Evolutionary conservation across 2,797 vertebrate species (phyloP), one percentile per base, ranked within the genome.

Genomic region (Selene dorsalis): DNA sequence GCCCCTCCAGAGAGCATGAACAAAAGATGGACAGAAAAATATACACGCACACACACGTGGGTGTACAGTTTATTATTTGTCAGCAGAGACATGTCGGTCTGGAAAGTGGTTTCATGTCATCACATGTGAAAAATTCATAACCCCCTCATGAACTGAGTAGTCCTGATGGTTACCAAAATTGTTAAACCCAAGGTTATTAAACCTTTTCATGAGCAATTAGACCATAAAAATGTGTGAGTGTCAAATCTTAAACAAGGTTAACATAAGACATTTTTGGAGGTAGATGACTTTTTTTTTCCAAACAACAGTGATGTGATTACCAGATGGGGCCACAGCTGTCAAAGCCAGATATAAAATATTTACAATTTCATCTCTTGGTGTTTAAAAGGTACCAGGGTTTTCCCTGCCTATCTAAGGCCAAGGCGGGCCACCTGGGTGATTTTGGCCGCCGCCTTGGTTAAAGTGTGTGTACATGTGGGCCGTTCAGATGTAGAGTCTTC

Each of bases 141-240:
- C 77, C 79, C 68, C 60, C 12, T 28, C 9, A 3, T 69, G 65
- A 83, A 55, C 78, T 74, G 39, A 56, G 53, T 48, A 17, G 62
- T 32, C 30, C 50, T 64, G 22, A 70, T 28, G 38, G 18, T 53
- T 53, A 60, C 53, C 35, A 39, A 60, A 50, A 63, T 62, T 32
- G 59, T 83, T 80, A 32, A 66, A 79, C 41, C 45, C 50, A 50
- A 28, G 1, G 39, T 86, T 71, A 61, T 66, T 47, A 69, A 84
- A 81, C 41, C 8, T 71, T 89, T 87, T 85, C 70, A 78, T 52
- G 52, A 52, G 41, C 64, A 86, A 76, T 86, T 73, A 55, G 16
- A 53, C 71, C 10, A 32, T 32, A 59, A 67, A 22, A 68, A 75
- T 32, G 32, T 48, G 43, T 50, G 55, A 12, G 69, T 28, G 32